Base-by-base conservation (phyloP, 2,888 invertebrate species). In the Anthophora plumipes region DNA sequence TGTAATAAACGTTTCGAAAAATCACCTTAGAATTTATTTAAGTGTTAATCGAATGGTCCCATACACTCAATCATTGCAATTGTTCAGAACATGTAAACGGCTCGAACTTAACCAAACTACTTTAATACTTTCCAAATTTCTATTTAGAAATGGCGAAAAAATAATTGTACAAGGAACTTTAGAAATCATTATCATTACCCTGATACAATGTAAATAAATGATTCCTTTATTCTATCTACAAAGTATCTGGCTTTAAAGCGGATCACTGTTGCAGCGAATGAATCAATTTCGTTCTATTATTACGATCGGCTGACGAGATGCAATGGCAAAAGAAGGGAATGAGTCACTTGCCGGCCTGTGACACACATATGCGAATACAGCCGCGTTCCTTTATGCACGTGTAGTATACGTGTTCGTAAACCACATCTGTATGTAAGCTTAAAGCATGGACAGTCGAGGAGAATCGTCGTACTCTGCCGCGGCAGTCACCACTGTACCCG, bases 281-380 rank as follows among this genome's bases (percentile, higher is more conserved):
- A 90, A 89, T 90, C 91, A 91, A 91, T 90, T 90, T 89, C 83
- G 86, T 90, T 88, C 90, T 91, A 91, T 90, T 89, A 90, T 91
- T 91, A 90, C 89, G 85, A 89, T 83, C 84, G 85, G 71, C 83
- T 80, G 83, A 87, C 88, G 86, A 85, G 89, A 91, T 90, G 88
- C 84, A 86, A 88, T 85, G 84, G 88, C 84, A 83, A 89, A 90
- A 88, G 87, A 87, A 89, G 89, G 85, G 87, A 89, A 87, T 91
- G 91, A 91, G 78, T 91, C 91, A 91, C 85, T 86, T 81, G 85
- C 78, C 80, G 81, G 77, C 78, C 82, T 84, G 80, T 83, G 86
- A 82, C 84, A 86, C 86, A 85, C 80, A 70, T 83, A 77, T 57
- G 73, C 43, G 59, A 17, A 46, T 31, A 59, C 48, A 55, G 48